A percentile compares a stretch with the other conserved stretches of the same genome.
phyloP scores from a whole-genome alignment of 2,888 invertebrate species.

The Thereva nobilitata region DNA sequence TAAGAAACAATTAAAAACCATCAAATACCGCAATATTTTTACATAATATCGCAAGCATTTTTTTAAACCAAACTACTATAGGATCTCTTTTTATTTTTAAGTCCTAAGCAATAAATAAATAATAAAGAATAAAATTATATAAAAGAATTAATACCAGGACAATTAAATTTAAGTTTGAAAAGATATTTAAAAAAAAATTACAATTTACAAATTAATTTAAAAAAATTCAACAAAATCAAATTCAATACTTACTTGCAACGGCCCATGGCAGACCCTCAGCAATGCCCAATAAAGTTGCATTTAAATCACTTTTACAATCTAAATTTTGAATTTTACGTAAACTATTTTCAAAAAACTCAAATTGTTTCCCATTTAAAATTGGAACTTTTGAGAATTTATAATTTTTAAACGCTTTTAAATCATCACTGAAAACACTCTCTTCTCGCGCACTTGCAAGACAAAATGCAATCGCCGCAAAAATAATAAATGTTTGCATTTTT shows the following conservation, averaged over 20 bases:
- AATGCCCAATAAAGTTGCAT: conserved; percentile 49
- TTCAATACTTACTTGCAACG: conserved; percentile 49
- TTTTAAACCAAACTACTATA: too few species aligned
- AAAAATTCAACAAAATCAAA: neutral
- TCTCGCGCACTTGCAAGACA: conserved; percentile 9
- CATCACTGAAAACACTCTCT: neutral
- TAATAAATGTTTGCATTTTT: conserved; percentile 20
- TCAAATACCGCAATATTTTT: too few species aligned
- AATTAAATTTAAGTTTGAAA: too few species aligned
- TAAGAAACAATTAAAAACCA: too few species aligned
- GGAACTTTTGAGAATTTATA: conserved; percentile 5
- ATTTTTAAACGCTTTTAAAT: conserved; percentile 3
- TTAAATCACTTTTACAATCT: conserved; percentile 48
- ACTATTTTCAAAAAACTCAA: conserved; percentile 45
- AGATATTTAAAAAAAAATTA: neutral
- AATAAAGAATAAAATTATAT: too few species aligned
- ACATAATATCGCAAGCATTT: too few species aligned
- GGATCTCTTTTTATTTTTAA: too few species aligned
- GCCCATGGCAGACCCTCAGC: conserved; percentile 48
- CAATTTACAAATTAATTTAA: neutral
- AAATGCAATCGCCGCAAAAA: conserved; percentile 9
- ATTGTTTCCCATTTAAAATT: conserved; percentile 41
- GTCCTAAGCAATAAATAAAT: too few species aligned
- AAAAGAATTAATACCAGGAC: too few species aligned
- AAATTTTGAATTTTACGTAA: conserved; percentile 44